Evolutionary conservation across 2,113 vertebrate species (phyloP).

Genomic region (Lamprotornis superbus): DNA sequence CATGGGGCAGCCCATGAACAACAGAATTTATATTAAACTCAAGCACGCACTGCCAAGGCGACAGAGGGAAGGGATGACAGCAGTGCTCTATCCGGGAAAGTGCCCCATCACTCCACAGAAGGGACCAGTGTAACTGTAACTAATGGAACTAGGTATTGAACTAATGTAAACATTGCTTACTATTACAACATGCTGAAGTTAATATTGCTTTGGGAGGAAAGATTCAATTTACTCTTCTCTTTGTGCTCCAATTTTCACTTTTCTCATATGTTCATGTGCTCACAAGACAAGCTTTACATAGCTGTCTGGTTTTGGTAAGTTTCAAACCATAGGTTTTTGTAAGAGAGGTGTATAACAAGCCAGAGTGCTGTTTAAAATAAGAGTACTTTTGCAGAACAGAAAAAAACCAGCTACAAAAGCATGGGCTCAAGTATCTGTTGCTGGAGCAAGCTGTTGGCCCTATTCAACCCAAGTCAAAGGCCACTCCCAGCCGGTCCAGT

Average conservation of each 20-base stretch:
- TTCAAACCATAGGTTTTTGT: neutral
- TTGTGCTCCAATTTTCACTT: neutral
- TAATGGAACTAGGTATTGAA: neutral
- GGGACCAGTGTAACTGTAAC: neutral
- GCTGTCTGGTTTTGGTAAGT: neutral
- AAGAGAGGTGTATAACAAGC: neutral
- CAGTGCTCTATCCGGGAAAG: neutral
- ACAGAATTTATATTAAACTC: neutral
- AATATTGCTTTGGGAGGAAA: neutral
- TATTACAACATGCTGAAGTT: neutral
- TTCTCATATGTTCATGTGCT: neutral
- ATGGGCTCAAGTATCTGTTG: neutral
- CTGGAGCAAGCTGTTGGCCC: neutral
- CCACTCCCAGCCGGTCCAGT: neutral
- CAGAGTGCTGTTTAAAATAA: neutral
- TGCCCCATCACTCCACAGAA: neutral
- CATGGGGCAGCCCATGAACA: neutral
- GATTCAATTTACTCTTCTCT: neutral
- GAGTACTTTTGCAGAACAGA: neutral
- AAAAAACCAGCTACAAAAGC: neutral
- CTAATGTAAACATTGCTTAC: neutral
- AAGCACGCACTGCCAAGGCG: accelerated
- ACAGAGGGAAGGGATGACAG: neutral
- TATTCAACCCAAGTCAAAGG: neutral
- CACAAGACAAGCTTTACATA: neutral